Evolutionary conservation across 2,113 vertebrate genomes (phyloP).

Genomic region (Hyperopisus bebe): DNA sequence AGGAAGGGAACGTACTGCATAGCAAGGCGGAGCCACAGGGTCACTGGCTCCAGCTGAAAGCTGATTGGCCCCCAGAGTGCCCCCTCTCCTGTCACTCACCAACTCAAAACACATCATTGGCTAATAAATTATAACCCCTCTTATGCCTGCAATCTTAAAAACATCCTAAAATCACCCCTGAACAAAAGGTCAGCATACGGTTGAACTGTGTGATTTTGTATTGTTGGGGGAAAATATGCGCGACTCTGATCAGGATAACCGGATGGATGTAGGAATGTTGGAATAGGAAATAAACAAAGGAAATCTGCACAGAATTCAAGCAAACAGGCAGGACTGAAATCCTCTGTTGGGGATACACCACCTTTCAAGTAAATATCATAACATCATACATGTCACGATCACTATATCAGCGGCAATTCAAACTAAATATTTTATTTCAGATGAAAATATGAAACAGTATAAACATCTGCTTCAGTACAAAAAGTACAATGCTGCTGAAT

Average conservation of each 20-base stretch:
- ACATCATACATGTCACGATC: neutral
- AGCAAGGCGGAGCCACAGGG: neutral
- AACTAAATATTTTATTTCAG: neutral
- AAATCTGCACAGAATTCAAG: neutral
- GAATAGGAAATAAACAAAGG: neutral
- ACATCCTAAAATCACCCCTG: neutral
- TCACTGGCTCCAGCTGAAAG: neutral
- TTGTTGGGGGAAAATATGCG: neutral
- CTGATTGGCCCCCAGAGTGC: neutral
- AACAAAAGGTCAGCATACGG: neutral
- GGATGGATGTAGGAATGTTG: neutral
- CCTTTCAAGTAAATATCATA: neutral
- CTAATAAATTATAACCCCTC: neutral
- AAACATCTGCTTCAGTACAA: neutral
- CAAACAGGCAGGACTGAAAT: neutral
- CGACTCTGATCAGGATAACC: neutral
- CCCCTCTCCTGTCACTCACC: neutral
- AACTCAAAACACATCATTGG: neutral
- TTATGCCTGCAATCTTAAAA: neutral
- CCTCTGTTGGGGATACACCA: neutral
- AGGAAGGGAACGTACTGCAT: neutral
- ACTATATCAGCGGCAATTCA: neutral
- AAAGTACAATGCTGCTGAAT: neutral
- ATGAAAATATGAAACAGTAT: neutral
- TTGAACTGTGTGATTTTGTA: neutral